Conservation (phyloP, 2,888 invertebrate species). For the Nezara viridula region DNA sequence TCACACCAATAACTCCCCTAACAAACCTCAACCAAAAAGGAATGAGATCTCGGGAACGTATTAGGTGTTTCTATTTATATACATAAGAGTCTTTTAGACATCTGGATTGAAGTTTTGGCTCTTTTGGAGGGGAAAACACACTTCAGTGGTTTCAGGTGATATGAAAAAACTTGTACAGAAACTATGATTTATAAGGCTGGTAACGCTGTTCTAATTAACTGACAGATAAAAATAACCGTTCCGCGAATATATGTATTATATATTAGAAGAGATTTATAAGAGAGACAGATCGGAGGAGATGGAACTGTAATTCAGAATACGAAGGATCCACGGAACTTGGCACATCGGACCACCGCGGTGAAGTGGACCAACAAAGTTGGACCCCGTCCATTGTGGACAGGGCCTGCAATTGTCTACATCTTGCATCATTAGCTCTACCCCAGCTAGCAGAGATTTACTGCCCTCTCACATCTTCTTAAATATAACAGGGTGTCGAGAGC, state of each 20-base stretch:
- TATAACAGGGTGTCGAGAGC: conserved; percentile 17
- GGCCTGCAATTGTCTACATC: conserved; percentile 7
- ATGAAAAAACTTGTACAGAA: background rate
- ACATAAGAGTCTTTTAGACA: background rate
- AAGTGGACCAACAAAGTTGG: background rate
- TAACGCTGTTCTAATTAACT: background rate
- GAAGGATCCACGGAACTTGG: background rate
- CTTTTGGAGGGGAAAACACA: background rate
- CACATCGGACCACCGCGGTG: background rate
- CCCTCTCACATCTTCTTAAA: conserved; percentile 9
- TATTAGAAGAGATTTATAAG: background rate
- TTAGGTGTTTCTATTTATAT: background rate
- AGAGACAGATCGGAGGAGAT: background rate
- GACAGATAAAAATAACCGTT: background rate
- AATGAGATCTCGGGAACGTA: background rate
- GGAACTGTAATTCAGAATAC: background rate
- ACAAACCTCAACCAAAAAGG: background rate
- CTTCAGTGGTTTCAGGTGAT: background rate
- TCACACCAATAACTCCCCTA: background rate
- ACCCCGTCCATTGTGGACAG: background rate
- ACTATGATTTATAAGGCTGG: background rate
- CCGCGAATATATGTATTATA: background rate
- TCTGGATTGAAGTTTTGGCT: background rate
- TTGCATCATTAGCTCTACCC: background rate
- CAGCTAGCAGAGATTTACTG: background rate